Conservation (phyloP, 2,797 vertebrate genomes). For the Peromyscus eremicus region DNA sequence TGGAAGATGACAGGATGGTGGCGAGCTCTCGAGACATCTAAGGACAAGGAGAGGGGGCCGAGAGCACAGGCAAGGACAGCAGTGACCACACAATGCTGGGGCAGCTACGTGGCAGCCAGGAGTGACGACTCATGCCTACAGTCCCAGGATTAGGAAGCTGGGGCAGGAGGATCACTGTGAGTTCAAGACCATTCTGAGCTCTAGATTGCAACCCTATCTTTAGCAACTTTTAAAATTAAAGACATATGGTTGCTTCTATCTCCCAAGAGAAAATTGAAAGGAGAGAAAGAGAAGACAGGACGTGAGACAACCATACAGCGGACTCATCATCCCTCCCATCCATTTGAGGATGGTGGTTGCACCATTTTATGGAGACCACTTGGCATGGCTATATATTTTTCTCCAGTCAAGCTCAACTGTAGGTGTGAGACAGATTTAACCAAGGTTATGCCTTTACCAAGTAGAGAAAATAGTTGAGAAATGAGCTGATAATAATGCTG, state of each 20-base stretch:
- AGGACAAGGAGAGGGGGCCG: neutral
- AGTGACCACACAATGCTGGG: neutral
- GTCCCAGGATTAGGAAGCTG: neutral
- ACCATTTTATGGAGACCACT: neutral
- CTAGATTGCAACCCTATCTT: neutral
- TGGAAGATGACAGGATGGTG: too few species aligned
- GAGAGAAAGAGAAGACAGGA: neutral
- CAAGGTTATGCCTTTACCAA: neutral
- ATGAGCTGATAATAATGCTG: neutral
- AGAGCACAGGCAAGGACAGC: neutral
- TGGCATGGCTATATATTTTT: neutral
- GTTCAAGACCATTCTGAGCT: neutral
- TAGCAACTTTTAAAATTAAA: neutral
- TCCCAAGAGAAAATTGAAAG: neutral
- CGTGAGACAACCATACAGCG: neutral
- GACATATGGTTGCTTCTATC: neutral
- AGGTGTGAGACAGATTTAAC: neutral
- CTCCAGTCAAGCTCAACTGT: neutral
- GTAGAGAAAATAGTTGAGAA: neutral
- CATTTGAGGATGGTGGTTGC: neutral
- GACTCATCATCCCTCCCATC: neutral
- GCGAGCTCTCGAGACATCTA: neutral
- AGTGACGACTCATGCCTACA: neutral
- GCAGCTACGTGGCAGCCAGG: too few species aligned
- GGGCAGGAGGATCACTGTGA: neutral